A percentile compares a stretch with the other conserved stretches of the same genome.
phyloP scores from a whole-genome alignment of 2,797 vertebrate genomes.

The Pitangus sulphuratus region DNA sequence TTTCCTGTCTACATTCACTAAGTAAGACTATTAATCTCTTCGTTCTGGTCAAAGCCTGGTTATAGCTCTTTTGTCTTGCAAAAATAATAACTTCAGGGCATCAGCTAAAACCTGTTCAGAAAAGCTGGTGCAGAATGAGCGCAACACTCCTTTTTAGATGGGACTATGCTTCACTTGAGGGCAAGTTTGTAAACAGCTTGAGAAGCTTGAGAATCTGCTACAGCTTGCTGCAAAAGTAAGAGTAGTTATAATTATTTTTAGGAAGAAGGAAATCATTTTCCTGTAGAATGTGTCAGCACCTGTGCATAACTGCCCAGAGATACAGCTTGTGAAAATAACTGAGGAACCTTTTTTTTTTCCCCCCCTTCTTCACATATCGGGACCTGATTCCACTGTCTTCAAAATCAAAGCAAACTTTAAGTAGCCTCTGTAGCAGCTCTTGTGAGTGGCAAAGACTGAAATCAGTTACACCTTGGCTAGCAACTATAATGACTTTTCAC shows the following conservation, averaged over 20 bases:
- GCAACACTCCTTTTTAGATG: neutral
- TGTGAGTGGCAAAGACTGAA: neutral
- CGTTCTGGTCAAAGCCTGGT: neutral
- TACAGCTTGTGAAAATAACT: neutral
- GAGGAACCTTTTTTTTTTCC: neutral
- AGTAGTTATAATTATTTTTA: neutral
- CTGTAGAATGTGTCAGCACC: neutral
- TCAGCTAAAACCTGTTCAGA: neutral
- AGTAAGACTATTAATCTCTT: neutral
- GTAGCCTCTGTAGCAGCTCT: neutral
- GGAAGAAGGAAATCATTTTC: neutral
- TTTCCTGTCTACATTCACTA: neutral
- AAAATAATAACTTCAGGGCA: neutral
- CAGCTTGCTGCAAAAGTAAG: neutral
- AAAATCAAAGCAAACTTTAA: neutral
- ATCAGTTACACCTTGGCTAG: neutral
- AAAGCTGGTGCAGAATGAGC: neutral
- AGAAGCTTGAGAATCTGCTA: neutral
- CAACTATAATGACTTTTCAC: neutral
- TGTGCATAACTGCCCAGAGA: neutral
- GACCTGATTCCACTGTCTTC: neutral
- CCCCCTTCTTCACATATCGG: accelerated
- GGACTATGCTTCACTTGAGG: neutral
- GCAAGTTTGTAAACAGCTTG: slow-evolving; percentile 8
- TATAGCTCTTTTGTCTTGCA: neutral